Evolutionary conservation across 53 echinoderm and acorn worm species (phyloP), one percentile per base, ranked within the genome.

Genomic region (Antedon mediterranea): DNA sequence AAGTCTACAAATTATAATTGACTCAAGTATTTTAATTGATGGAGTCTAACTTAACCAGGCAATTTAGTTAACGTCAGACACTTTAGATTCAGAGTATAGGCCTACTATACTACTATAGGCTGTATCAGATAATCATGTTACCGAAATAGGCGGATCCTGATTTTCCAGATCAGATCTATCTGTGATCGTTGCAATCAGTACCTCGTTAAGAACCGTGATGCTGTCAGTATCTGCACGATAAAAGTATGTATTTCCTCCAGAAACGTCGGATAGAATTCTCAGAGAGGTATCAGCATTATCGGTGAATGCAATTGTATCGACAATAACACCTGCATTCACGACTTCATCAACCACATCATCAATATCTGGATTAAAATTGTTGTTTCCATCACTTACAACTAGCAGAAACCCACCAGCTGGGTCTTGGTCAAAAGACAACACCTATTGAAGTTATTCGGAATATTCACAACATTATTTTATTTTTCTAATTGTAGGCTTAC

Each of bases 241-340:
- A 34, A 80, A 79, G 79, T 79, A 85, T 9, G 80, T 70, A 0
- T 79, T 74, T 33, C 85, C 85, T 43, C 76, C 79, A 30, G 85
- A 79, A 6, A 70, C 44, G 6, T 31, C 37, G 2, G 85, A 85
- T 6, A 85, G 30, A 29, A 78, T 57, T 14, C 70, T 70, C 30
- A 85, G 33, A 4, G 79, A 30, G 20, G 43, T 33, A 34, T 85
- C 85, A 4, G 85, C 85, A 30, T 74, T 57, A 0, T 80, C 80
- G 31, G 79, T 85, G 76, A 78, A 85, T 43, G 85, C 90, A 28
- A 90, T 76, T 13, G 90, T 87, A 71, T 90, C 90, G 27, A 90
- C 81, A 32, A 90, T 86, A 29, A 87, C 85, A 3, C 90, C 90
- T 13, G 89, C 76, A 72, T 71, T 74, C 3, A 79, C 80, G 11